phyloP scores from a whole-genome alignment of 2,113 vertebrate species.

The Vulpes vulpes region DNA sequence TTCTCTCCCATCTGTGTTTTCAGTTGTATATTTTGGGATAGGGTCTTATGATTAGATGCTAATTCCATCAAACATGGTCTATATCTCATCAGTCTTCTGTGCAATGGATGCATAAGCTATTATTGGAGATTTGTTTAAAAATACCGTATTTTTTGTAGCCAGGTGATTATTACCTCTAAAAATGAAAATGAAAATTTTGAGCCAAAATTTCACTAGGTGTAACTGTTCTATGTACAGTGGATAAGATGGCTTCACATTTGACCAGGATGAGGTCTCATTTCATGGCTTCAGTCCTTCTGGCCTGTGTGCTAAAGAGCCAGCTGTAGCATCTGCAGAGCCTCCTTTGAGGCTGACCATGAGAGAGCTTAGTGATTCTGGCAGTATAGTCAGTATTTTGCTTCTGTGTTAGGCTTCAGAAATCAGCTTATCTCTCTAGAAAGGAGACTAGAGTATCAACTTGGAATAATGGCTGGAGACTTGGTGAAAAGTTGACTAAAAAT shows the following conservation, averaged over 20 bases:
- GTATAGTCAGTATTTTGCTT: background rate
- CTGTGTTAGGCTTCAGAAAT: background rate
- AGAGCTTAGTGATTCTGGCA: background rate
- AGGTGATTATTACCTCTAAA: background rate
- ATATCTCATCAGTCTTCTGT: background rate
- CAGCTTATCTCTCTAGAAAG: background rate
- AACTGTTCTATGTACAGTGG: background rate
- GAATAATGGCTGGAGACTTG: background rate
- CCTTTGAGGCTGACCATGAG: background rate
- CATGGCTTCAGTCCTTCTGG: background rate
- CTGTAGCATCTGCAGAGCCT: background rate
- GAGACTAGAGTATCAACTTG: background rate
- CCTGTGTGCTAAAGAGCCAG: background rate
- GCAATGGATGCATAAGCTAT: background rate
- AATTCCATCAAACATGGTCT: background rate
- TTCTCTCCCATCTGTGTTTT: background rate
- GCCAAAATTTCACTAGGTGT: background rate
- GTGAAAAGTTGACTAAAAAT: background rate
- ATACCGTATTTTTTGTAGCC: background rate
- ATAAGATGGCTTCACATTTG: background rate
- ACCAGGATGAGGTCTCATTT: background rate
- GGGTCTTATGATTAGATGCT: background rate
- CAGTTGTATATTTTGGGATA: background rate
- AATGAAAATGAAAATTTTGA: background rate
- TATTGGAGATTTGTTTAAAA: slow-evolving; percentile 24